These are phyloP conservation scores for Lethenteron camtschaticum DNA, from an alignment of 2,113 vertebrate species.

Conservation along the genomic window DNA sequence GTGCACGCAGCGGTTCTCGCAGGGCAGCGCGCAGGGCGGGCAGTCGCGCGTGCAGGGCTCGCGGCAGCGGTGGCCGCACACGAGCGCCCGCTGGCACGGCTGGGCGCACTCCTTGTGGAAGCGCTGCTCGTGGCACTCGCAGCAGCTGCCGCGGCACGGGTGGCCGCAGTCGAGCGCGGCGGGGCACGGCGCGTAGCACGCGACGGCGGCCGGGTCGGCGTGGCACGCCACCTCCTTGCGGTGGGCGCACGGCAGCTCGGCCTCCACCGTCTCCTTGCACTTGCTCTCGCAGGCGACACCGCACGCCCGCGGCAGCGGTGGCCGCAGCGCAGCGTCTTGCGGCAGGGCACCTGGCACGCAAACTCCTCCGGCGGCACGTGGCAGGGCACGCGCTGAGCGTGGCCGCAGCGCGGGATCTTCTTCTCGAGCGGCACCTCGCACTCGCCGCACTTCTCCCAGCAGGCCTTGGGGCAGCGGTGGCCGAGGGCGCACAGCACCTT, in stretches of 20 bases:
- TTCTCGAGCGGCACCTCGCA: conserved; percentile 13
- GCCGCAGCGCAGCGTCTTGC: conserved; percentile 10
- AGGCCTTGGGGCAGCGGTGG: conserved; percentile 13
- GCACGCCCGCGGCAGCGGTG: conserved; percentile 12
- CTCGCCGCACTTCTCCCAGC: conserved; percentile 9
- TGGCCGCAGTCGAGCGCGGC: conserved; percentile 42
- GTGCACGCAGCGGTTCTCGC: conserved; percentile 57
- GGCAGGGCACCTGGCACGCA: conserved; percentile 11
- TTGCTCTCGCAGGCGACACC: conserved; percentile 10
- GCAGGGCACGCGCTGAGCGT: conserved; percentile 14
- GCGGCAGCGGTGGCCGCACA: conserved; percentile 56
- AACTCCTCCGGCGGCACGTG: conserved; percentile 3
- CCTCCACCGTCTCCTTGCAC: conserved; percentile 15
- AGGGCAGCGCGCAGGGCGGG: conserved; percentile 35
- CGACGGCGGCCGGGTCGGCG: conserved; percentile 14
- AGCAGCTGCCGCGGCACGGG: conserved; percentile 39
- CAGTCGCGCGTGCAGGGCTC: conserved; percentile 42
- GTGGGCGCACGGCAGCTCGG: conserved; percentile 42
- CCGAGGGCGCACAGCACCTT: conserved; percentile 9
- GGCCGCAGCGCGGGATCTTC: conserved; percentile 14
- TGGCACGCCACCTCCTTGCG: conserved; percentile 28
- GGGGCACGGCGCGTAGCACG: conserved; percentile 27
- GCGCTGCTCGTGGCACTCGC: conserved; percentile 42
- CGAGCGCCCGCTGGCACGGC: conserved; percentile 30
- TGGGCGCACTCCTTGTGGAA: conserved; percentile 35